Evolutionary conservation across 92 coral and sea anemone genomes (phyloP).

Genomic region (Zoanthus solanderi): DNA sequence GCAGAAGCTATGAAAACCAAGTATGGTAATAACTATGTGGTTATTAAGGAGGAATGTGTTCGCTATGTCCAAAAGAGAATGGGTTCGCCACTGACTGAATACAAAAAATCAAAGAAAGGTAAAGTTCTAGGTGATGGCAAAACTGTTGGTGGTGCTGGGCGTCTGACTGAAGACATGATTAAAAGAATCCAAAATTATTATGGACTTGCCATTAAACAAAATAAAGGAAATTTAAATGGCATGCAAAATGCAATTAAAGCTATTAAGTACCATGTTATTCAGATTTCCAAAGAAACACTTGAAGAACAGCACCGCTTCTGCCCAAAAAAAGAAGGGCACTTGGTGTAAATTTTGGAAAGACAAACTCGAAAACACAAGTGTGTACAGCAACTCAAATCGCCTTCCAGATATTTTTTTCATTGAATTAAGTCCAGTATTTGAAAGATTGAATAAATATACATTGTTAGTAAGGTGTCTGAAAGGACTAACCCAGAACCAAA

Average conservation of each 20-base stretch:
- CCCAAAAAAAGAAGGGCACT: conserved; percentile 30
- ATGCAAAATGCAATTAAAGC: conserved; percentile 53
- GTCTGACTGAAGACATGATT: conserved; percentile 5
- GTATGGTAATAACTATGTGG: conserved; percentile 46
- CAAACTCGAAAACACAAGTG: conserved; percentile 5
- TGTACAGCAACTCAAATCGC: conserved; percentile 31
- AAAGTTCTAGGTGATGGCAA: not conserved
- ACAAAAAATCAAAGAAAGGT: conserved; percentile 43
- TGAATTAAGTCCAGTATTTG: conserved; percentile 48
- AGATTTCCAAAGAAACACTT: conserved; percentile 1
- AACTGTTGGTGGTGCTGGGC: conserved; percentile 3
- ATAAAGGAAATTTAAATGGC: conserved; percentile 36
- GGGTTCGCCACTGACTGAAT: conserved; percentile 50
- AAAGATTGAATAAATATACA: conserved; percentile 42
- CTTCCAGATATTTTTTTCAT: conserved; percentile 45
- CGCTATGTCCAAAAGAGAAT: conserved; percentile 62
- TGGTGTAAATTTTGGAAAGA: conserved; percentile 74
- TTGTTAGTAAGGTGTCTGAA: conserved; percentile 51
- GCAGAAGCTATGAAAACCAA: conserved; percentile 46
- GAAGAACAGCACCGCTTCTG: conserved; percentile 9
- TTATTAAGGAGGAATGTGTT: conserved; percentile 59
- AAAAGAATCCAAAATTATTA: conserved; percentile 48
- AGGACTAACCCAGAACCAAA: conserved; percentile 76
- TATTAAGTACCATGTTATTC: conserved; percentile 1
- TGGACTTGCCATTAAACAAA: conserved; percentile 35